phyloP scores from a whole-genome alignment of 2,888 invertebrate species.

The Hyles lineata region DNA sequence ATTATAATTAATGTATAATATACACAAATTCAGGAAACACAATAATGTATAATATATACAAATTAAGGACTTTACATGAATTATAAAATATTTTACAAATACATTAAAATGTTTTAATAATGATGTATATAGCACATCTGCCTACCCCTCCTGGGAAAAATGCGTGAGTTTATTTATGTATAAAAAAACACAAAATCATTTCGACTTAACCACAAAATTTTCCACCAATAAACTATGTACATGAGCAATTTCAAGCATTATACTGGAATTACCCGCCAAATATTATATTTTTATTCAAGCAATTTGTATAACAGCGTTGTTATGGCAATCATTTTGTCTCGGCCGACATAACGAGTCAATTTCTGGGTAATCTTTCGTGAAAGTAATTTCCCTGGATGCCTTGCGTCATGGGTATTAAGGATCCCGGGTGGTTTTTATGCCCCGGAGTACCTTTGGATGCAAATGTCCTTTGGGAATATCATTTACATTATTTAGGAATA shows the following conservation, averaged over 20 bases:
- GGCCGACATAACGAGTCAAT: slow-evolving; percentile 38
- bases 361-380: slow-evolving; percentile 37
- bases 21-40: no score
- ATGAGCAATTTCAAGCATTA: neutral
- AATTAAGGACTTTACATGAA: no score
- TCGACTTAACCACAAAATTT: neutral
- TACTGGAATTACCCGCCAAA: slow-evolving; percentile 10
- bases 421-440: neutral
- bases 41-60: no score
- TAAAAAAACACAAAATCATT: neutral
- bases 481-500: no score
- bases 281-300: slow-evolving; percentile 31
- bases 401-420: slow-evolving; percentile 16
- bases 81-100: no score
- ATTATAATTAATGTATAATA: no score
- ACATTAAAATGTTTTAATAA: no score
- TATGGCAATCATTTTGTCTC: slow-evolving; percentile 35
- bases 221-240: neutral
- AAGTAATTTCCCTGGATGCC: slow-evolving; percentile 33
- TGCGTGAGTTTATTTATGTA: no score
- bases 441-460: neutral
- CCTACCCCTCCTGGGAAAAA: no score
- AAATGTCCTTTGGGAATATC: neutral
- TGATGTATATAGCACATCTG: no score
- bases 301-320: slow-evolving; percentile 30